Conservation (phyloP, 1,140 invertebrate genomes). For the Phthorimaea operculella region DNA sequence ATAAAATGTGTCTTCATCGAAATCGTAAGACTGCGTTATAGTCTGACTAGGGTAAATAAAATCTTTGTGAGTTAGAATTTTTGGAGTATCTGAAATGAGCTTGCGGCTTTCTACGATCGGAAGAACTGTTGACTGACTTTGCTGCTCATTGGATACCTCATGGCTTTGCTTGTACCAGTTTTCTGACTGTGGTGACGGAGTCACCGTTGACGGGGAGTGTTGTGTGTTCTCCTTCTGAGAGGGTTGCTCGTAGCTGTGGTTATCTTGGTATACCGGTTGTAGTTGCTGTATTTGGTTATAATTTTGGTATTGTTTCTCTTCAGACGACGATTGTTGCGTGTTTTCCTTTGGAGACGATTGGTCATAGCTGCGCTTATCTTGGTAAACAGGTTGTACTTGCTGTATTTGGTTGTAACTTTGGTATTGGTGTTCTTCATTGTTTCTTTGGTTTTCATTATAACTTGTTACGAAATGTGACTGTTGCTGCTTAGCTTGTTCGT, state of each 20-base stretch:
- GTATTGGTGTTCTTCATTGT: no score
- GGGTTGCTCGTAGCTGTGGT: no score
- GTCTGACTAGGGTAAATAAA: slow-evolving; percentile 38
- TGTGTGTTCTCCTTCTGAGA: no score
- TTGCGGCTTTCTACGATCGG: background rate
- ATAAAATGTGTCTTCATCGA: slow-evolving; percentile 28
- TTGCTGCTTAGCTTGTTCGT: no score
- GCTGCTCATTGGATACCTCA: background rate
- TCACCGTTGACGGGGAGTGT: background rate
- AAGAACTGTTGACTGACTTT: background rate
- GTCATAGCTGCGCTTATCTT: background rate
- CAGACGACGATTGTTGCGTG: background rate
- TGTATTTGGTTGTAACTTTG: no score
- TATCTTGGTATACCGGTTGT: no score
- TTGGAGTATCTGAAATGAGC: background rate
- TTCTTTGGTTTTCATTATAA: no score
- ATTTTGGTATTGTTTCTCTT: no score
- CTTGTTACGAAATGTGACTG: no score
- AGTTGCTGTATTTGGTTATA: no score
- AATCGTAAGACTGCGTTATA: slow-evolving; percentile 37
- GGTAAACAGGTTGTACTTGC: no score
- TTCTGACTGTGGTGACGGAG: background rate
- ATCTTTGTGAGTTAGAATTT: slow-evolving; percentile 14
- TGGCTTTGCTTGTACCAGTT: background rate
- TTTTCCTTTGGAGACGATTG: background rate